Conservation (phyloP, 2,113 vertebrate species). For the Willisornis vidua region DNA sequence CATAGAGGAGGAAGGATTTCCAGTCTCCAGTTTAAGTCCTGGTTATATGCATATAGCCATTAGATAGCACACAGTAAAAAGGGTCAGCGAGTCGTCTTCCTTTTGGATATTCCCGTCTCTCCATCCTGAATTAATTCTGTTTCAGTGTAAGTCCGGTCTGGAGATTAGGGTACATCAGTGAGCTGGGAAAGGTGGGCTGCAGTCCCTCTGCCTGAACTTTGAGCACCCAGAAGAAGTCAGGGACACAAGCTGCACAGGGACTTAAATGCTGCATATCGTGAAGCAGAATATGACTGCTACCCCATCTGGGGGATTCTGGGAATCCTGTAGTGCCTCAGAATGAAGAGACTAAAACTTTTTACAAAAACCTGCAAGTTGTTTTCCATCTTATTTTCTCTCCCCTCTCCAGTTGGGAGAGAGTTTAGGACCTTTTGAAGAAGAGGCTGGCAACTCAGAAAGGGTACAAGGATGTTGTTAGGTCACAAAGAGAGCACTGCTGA, state of each 20-base stretch:
- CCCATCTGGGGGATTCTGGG: background rate
- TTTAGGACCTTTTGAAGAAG: no score
- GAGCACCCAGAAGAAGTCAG: background rate
- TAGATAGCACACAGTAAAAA: background rate
- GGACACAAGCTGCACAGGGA: background rate
- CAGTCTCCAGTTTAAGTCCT: background rate
- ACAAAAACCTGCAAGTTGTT: fast-evolving
- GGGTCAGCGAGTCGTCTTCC: background rate
- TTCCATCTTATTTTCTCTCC: background rate
- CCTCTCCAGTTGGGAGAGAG: background rate
- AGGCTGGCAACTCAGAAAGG: no score
- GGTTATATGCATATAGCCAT: background rate
- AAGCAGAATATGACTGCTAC: background rate
- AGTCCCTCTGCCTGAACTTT: background rate
- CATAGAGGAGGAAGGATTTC: background rate
- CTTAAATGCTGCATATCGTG: background rate
- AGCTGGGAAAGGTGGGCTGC: background rate
- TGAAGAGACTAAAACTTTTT: background rate
- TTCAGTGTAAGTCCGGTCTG: background rate
- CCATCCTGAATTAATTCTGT: background rate
- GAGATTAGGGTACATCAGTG: background rate
- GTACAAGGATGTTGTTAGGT: no score
- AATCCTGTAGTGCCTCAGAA: background rate
- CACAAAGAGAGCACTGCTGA: no score
- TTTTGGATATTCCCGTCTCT: background rate